Base-by-base conservation (phyloP, 2,888 invertebrate species). In the Pycnomerus fuliginosus region DNA sequence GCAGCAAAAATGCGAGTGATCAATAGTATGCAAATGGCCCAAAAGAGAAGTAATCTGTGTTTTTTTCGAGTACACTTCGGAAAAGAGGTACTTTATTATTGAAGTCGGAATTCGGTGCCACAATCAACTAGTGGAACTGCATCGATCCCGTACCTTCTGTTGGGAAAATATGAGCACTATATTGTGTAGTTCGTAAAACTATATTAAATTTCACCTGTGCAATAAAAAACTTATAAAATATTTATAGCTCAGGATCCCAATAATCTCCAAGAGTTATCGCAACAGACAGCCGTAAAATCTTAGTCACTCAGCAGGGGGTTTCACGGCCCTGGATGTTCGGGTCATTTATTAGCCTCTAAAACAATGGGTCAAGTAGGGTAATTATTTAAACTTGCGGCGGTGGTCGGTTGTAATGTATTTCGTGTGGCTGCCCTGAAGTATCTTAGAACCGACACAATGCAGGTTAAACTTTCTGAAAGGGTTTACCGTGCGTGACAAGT, bases 371-470 rank as follows among this genome's bases (percentile, higher is more conserved):
- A 22, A 28, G 20, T 44, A 3, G 22, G 14, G 44, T 44, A 44
- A 44, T 43, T 43, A 43, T 37, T 43, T 37, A 43, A 43, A 37
- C 24, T 24, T 44, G 28, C 27, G 27, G 41, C 16, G 22, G 16
- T 28, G 41, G 34, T 34, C 28, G 27, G 16, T 15, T 16, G 31
- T 40, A 40, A 36, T 41, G 34, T 41, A 41, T 41, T 40, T 20
- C 5, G 17, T 34, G n/a, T n/a, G n/a, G n/a, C n/a, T n/a, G n/a
- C 41, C 22, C 41, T 16, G 10, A 25, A 41, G 34, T 41, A 22
- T 41, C 41, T 41, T 41, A 33, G 34, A n/a, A 33, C 20, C 34
- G 15, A 29, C 25, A 40, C 40, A 40, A 40, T 40, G 16, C 25
- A 40, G n/a, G 3, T 30, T 38, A 16, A 28, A 38, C 11, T 39